Evolutionary conservation across 2,113 vertebrate species (phyloP), one percentile per base, ranked within the genome.

Genomic region (Numenius arquata): DNA sequence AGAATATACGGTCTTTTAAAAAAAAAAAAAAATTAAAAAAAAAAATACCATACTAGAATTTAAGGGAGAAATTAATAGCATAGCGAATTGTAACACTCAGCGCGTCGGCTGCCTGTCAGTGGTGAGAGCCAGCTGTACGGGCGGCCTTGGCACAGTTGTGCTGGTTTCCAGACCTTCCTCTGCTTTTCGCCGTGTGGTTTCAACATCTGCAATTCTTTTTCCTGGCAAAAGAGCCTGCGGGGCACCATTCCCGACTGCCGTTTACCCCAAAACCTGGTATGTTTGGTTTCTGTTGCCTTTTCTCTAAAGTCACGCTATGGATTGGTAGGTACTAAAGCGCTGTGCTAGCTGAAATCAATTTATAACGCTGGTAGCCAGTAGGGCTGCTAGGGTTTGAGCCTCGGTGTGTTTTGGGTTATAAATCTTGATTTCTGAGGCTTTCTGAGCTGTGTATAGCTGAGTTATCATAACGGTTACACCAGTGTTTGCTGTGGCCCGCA

Each of bases 11-110:
- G 72, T 43, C 74, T 94, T 96, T 27, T 47, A 89, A 93, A 70
- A 70, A 83, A 83, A 52, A 83, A n/a, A 14, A 58, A 53, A 53
- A 52, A 26, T 47, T 21, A 21, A n/a, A 48, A 6, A 48, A 22
- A 48, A 6, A 48, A 22, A 48, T 12, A 26, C 7, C 32, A 73
- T 19, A 67, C 93, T 82, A 30, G 86, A 87, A 89, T 77, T 83
- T 76, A 91, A 63, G 62, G 15, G 80, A 94, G 76, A 76, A 95
- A 96, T 95, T 63, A 93, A 87, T 81, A 89, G 91, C 13, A 7
- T 81, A 34, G 79, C 87, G 43, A 93, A 87, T 78, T 0, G 75
- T 52, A 34, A 40, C 4, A 4, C 79, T 81, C 53, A n/a, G 91
- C 3, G 2, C 2, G 1, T n/a, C 3, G 25, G 56, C 87, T 74